These are phyloP conservation scores for Pedetes capensis DNA, from an alignment of 2,113 vertebrate species.

Conservation along the genomic window DNA sequence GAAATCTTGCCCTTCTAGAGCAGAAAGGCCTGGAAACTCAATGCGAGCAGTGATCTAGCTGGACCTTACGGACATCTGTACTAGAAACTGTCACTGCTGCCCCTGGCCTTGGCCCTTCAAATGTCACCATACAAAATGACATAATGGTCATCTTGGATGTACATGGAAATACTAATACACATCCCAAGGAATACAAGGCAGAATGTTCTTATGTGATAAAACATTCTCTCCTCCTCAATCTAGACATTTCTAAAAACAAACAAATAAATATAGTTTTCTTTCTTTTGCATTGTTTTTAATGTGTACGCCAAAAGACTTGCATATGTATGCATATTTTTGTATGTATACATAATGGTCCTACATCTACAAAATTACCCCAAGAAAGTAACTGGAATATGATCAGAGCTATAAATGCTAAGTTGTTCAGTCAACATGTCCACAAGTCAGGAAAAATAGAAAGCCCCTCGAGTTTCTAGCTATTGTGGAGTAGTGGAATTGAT, in stretches of 20 bases:
- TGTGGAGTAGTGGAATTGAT: background rate
- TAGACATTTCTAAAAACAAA: background rate
- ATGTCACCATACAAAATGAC: background rate
- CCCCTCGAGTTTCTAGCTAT: background rate
- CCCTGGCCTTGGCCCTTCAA: background rate
- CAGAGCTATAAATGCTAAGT: background rate
- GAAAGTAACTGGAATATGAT: background rate
- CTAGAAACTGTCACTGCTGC: background rate
- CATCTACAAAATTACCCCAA: background rate
- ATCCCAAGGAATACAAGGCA: background rate
- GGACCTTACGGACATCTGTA: background rate
- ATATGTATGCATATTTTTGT: background rate
- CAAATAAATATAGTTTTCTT: background rate
- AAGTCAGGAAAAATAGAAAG: background rate
- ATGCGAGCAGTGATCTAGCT: background rate
- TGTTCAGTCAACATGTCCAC: background rate
- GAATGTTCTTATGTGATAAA: background rate
- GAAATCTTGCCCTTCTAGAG: background rate
- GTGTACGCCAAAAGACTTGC: background rate
- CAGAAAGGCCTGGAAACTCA: background rate
- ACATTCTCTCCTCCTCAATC: background rate
- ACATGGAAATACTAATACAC: background rate
- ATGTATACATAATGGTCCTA: background rate
- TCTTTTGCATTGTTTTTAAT: background rate
- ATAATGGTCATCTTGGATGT: too few relatives aligned